A percentile compares a stretch with the other conserved stretches of the same genome.
Conservation (phyloP, 2,888 invertebrate species). For the Apamea sordens region DNA sequence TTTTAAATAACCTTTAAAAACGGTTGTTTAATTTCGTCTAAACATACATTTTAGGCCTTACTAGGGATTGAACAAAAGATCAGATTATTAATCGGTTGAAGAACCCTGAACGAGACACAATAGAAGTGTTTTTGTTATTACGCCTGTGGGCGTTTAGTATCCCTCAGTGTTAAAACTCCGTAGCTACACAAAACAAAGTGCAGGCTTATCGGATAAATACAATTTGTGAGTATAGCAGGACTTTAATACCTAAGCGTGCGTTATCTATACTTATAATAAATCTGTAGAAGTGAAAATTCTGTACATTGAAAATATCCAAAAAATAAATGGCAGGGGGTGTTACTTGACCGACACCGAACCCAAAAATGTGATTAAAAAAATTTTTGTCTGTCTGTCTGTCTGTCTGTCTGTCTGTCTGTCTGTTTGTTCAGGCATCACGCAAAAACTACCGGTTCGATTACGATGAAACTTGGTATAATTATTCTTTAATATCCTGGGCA, state of each 20-base stretch:
- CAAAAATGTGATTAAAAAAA: too few species aligned
- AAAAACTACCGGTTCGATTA: too few species aligned
- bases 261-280: too few species aligned
- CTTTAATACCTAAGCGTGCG: constrained; percentile 28
- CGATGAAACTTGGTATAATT: too few species aligned
- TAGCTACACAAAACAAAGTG: constrained; percentile 2
- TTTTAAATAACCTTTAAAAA: constrained; percentile 18
- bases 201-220: neutral
- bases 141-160: neutral
- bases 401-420: too few species aligned
- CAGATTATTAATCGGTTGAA: neutral
- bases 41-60: constrained; percentile 1
- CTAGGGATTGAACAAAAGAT: neutral
- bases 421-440: too few species aligned
- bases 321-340: too few species aligned
- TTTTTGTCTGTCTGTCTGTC: too few species aligned
- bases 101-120: neutral
- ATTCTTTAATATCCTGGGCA: too few species aligned
- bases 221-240: constrained; percentile 9
- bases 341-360: too few species aligned
- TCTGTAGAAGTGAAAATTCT: too few species aligned
- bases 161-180: neutral
- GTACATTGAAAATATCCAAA: too few species aligned
- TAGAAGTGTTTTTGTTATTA: neutral
- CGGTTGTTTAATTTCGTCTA: neutral